Evolutionary conservation across 1,140 invertebrate species (phyloP).

Genomic region (Drosophila rufa): DNA sequence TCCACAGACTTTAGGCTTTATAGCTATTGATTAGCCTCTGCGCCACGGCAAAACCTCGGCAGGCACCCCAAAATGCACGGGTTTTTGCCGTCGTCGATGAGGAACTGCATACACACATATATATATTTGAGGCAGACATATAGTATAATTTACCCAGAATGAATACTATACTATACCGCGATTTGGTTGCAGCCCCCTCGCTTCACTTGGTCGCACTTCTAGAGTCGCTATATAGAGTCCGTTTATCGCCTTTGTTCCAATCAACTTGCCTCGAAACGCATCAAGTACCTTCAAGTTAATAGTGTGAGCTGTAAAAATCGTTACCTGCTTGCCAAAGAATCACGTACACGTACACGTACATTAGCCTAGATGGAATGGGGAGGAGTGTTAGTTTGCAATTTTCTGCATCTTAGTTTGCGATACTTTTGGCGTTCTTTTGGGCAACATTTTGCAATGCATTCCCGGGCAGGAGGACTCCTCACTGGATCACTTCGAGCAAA

Average conservation of each 20-base stretch:
- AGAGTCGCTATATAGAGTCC: constrained; percentile 27
- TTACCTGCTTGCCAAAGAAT: constrained; percentile 84
- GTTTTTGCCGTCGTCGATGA: constrained; percentile 50
- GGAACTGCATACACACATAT: constrained; percentile 2
- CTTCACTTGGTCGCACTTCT: constrained; percentile 42
- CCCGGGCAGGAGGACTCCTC: background rate
- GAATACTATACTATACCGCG: constrained; percentile 19
- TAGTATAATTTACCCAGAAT: constrained; percentile 32
- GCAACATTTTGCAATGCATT: constrained; percentile 80
- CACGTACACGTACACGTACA: constrained; percentile 43
- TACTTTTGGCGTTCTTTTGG: constrained; percentile 36
- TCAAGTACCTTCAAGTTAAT: constrained; percentile 83
- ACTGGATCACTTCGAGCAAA: constrained; percentile 45
- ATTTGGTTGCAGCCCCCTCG: constrained; percentile 31
- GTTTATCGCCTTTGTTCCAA: constrained; percentile 22
- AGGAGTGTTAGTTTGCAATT: constrained; percentile 37
- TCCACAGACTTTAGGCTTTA: constrained; percentile 27
- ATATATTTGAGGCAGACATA: constrained; percentile 21
- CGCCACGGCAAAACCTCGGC: constrained; percentile 47
- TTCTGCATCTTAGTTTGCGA: constrained; percentile 25
- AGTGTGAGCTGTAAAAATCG: constrained; percentile 85
- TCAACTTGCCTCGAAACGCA: constrained; percentile 63
- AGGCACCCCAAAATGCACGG: constrained; percentile 62
- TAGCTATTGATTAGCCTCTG: constrained; percentile 24
- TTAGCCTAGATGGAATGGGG: constrained; percentile 55